Evolutionary conservation across 1,140 invertebrate genomes (phyloP).

Genomic region (Hyphantria cunea): DNA sequence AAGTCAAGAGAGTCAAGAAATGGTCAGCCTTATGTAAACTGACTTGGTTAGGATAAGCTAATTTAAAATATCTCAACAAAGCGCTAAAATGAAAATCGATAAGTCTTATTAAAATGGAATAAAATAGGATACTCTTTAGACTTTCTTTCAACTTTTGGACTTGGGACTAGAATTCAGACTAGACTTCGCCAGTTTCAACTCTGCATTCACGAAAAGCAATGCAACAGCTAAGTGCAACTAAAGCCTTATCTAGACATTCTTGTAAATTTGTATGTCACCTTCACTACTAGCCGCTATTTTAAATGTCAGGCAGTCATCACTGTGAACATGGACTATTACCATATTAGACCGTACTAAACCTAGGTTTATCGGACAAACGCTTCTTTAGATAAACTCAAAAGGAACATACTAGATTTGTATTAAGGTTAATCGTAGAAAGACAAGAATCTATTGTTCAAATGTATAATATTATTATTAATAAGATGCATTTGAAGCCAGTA

Average conservation of each 20-base stretch:
- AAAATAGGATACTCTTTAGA: no score
- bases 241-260: constrained; percentile 3
- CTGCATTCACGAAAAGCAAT: no score
- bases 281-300: constrained; percentile 3
- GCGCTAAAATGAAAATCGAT: no score
- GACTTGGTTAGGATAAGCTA: no score
- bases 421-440: constrained; percentile 21
- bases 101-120: no score
- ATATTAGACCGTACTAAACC: constrained; percentile 10
- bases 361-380: constrained; percentile 10
- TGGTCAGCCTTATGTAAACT: no score
- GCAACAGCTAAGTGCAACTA: background rate
- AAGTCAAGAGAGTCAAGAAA: no score
- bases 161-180: no score
- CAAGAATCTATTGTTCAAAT: background rate
- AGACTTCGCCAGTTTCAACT: no score
- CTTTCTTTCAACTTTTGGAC: no score
- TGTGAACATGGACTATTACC: background rate
- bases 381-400: constrained; percentile 22
- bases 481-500: no score
- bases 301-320: constrained; percentile 19
- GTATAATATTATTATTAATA: background rate
- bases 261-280: constrained; percentile 4
- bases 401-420: constrained; percentile 11
- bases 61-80: no score